Evolutionary conservation across 1,140 invertebrate genomes (phyloP).

Genomic region (Cydia strobilella): DNA sequence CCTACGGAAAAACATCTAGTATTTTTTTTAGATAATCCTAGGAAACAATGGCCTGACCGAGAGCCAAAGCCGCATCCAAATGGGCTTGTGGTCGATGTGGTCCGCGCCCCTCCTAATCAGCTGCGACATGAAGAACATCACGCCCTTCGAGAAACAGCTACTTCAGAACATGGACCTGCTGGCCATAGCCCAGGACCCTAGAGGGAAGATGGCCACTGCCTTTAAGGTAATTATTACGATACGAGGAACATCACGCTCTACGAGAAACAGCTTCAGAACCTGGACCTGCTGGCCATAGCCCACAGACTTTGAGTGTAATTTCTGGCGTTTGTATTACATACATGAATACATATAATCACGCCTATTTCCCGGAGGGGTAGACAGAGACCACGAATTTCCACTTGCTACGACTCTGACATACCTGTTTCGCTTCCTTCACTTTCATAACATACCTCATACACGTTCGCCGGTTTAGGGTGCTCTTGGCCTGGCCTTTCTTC

Average conservation of each 20-base stretch:
- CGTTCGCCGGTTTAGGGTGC: too few relatives aligned
- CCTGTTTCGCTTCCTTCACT: too few relatives aligned
- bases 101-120: conserved; percentile 95
- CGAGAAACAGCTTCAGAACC: conserved; percentile 88
- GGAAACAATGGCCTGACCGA: conserved; percentile 92
- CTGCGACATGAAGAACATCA: conserved; percentile 88
- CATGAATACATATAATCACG: too few relatives aligned
- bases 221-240: conserved; percentile 81
- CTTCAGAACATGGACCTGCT: conserved; percentile 89
- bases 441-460: too few relatives aligned
- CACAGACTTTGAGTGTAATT: too few relatives aligned
- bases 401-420: too few relatives aligned
- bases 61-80: conserved; percentile 91
- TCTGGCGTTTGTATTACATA: too few relatives aligned
- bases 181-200: conserved; percentile 91
- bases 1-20: too few relatives aligned
- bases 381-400: too few relatives aligned
- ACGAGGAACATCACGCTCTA: conserved; percentile 85
- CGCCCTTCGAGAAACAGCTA: conserved; percentile 86
- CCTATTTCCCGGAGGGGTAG: too few relatives aligned
- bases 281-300: conserved; percentile 83
- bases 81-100: conserved; percentile 94
- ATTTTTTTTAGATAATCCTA: conserved; percentile 86
- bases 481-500: too few relatives aligned
- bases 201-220: conserved; percentile 82